Evolutionary conservation across 2,797 vertebrate species (phyloP).

Genomic region (Oreochromis grahami): DNA sequence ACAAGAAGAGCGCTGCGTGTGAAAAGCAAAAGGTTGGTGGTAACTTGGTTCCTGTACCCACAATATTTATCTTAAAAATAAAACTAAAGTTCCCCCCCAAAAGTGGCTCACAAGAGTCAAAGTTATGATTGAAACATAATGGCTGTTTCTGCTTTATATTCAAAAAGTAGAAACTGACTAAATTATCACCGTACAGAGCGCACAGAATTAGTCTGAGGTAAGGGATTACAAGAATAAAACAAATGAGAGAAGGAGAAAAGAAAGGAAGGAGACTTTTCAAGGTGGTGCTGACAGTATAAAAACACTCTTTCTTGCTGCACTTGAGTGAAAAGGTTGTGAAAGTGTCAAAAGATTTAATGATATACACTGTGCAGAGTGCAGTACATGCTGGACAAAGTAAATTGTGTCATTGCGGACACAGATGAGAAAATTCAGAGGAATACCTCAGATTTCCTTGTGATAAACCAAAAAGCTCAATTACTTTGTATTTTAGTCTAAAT

Average conservation of each 20-base stretch:
- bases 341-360: neutral
- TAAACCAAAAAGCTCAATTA: neutral
- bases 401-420: neutral
- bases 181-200: neutral
- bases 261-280: neutral
- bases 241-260: neutral
- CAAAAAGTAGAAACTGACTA: neutral
- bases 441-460: neutral
- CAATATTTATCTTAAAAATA: neutral
- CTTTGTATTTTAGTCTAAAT: neutral
- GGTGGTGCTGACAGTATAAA: neutral
- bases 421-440: neutral
- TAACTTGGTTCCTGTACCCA: neutral
- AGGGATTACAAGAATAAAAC: neutral
- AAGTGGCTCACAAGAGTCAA: neutral
- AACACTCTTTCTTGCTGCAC: neutral
- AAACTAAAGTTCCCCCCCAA: neutral
- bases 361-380: neutral
- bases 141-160: neutral
- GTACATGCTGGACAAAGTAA: neutral
- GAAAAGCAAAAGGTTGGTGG: neutral
- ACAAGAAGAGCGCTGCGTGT: neutral
- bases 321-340: neutral
- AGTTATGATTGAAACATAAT: neutral
- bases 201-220: neutral